Base-by-base conservation (phyloP, 1,140 invertebrate species). In the Thaumetopoea pityocampa region DNA sequence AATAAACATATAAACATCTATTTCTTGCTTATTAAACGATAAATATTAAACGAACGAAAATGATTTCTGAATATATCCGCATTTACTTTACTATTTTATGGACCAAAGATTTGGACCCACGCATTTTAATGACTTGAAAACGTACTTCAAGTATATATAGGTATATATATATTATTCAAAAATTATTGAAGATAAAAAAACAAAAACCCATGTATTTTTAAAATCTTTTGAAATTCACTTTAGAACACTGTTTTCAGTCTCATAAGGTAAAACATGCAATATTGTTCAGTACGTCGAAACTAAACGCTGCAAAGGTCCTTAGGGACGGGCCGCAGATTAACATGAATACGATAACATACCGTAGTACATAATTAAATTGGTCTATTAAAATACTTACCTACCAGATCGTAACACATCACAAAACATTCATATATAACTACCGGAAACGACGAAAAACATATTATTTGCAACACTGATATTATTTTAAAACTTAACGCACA, bases 171-270 rank as follows among this genome's bases (percentile, higher is more conserved):
- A 55, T 48, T 41, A 45, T 46, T 53, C 51, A 54, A 27, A 61
- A 58, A 55, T 28, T 14, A 46, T 40, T 26, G 15, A 24, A 36
- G 15, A 16, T 17, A 34, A 49, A 35, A 18, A 27, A 52, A 41
- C 8, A 27, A 47, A 37, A 34, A n/a, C n/a, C n/a, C 9, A 28
- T 20, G 23, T 42, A 51, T 48, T 40, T 43, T 38, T 45, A 51
- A 24, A 60, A 36, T 53, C 53, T 35, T 49, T 51, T 60, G 61
- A 67, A 62, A 62, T 59, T 71, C 62, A 67, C 45, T 73, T 73
- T 78, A 70, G 78, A 82, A 82, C 78, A 82, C 76, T 55, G 46
- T 67, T 65, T 36, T 82, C 78, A 82, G 78, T 82, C 78, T 82
- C 74, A 69, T 80, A 71, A 63, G 73, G 67, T 78, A 69, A 63